Conservation (phyloP, 2,113 vertebrate species). For the Nesoenas mayeri region DNA sequence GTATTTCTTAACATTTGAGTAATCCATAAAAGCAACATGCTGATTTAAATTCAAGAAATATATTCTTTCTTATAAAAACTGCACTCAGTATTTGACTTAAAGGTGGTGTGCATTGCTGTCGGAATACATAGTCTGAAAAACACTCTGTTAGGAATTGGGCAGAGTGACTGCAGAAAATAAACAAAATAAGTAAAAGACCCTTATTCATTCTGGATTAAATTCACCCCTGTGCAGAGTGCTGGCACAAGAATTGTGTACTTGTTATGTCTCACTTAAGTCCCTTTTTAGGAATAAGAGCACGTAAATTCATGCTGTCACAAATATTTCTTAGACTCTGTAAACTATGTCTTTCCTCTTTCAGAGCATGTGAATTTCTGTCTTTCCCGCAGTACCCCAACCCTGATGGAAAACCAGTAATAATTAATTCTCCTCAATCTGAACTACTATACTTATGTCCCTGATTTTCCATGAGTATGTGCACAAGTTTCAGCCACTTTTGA, state of each 20-base stretch:
- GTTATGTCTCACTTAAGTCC: background rate
- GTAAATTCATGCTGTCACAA: conserved; percentile 7
- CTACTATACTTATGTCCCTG: background rate
- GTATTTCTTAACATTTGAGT: background rate
- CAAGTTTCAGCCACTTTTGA: background rate
- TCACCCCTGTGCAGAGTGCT: background rate
- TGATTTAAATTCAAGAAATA: background rate
- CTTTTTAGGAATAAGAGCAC: background rate
- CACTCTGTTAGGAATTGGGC: background rate
- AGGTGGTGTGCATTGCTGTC: background rate
- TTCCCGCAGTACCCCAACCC: background rate
- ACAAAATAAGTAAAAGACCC: conserved; percentile 29
- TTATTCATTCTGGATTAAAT: conserved; percentile 42
- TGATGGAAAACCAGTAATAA: background rate
- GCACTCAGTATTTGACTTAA: background rate
- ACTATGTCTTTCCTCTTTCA: background rate
- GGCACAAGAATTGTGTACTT: background rate
- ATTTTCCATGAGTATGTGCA: background rate
- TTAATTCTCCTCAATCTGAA: background rate
- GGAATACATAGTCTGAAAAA: background rate
- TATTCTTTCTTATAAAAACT: background rate
- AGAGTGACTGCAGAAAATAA: conserved; percentile 11
- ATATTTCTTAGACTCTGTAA: background rate
- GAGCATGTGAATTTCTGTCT: background rate
- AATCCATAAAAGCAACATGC: background rate